Evolutionary conservation across 2,113 vertebrate genomes (phyloP).

Genomic region (Ariopsis seemanni): DNA sequence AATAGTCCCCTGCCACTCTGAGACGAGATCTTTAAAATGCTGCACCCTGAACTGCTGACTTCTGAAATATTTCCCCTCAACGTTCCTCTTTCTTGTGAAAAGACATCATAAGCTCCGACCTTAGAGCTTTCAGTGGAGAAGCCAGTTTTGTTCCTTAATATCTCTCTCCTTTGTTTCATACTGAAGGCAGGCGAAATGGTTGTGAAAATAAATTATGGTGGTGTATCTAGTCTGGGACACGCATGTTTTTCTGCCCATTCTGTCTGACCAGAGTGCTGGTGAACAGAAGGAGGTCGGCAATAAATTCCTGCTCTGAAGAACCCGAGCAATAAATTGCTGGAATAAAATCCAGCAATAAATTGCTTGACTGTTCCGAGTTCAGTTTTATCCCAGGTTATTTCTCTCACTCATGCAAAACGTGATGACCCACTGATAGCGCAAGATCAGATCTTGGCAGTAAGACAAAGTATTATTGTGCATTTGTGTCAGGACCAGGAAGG

Average conservation of each 20-base stretch:
- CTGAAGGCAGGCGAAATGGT: constrained; percentile 12
- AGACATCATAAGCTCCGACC: not conserved
- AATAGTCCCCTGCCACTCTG: not conserved
- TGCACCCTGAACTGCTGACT: not conserved
- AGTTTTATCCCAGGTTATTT: constrained; percentile 46
- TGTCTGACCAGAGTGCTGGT: not conserved
- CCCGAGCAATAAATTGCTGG: constrained; percentile 16
- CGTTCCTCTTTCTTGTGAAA: not conserved
- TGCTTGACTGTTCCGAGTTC: not conserved
- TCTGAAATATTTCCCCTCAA: not conserved
- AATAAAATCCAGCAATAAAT: constrained; percentile 32
- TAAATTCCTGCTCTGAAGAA: constrained; percentile 10
- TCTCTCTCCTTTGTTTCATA: not conserved
- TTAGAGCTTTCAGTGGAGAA: not conserved
- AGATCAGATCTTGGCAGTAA: constrained; percentile 75
- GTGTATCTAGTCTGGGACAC: constrained; percentile 11
- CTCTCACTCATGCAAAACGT: constrained; percentile 52
- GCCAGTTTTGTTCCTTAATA: not conserved
- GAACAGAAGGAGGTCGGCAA: constrained; percentile 16
- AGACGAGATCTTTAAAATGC: constrained; percentile 9
- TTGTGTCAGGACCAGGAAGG: constrained; percentile 67
- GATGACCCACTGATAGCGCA: constrained; percentile 80
- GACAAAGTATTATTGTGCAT: constrained; percentile 21
- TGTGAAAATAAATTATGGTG: constrained; percentile 7
- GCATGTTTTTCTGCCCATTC: not conserved